Evolutionary conservation across 2,888 invertebrate species (phyloP).

Genomic region (Xiphydria camelus): DNA sequence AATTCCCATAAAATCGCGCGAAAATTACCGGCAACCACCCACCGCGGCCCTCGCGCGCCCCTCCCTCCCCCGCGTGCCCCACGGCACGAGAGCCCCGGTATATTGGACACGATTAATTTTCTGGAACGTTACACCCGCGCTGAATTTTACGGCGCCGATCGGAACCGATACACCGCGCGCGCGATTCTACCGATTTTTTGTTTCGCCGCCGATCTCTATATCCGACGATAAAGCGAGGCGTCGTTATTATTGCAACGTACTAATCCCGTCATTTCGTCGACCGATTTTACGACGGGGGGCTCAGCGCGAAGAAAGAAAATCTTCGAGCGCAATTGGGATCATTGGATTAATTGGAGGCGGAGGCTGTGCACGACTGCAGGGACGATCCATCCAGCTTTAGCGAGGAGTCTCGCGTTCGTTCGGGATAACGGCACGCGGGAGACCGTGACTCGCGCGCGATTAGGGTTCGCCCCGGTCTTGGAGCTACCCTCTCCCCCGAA

Average conservation of each 20-base stretch:
- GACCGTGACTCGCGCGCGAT: conserved; percentile 35
- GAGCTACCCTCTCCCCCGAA: conserved; percentile 4
- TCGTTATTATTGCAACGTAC: too few species aligned
- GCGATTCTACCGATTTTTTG: not conserved
- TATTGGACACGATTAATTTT: conserved; percentile 54
- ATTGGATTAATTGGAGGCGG: too few species aligned
- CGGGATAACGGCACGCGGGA: conserved; percentile 43
- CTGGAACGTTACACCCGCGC: conserved; percentile 48
- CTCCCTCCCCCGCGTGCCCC: conserved; percentile 12
- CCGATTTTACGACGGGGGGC: too few species aligned
- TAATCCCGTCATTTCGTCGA: too few species aligned
- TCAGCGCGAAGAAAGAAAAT: too few species aligned
- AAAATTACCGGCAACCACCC: conserved; percentile 48
- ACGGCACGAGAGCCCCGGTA: conserved; percentile 25
- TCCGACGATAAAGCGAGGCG: too few species aligned
- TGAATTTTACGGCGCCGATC: conserved; percentile 24
- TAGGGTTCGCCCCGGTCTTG: too few species aligned
- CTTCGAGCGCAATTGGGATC: too few species aligned
- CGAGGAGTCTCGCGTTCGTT: conserved; percentile 28
- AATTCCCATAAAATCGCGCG: conserved; percentile 58
- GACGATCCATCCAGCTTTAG: too few species aligned
- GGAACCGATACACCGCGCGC: too few species aligned
- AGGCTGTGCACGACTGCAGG: too few species aligned
- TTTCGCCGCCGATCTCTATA: too few species aligned
- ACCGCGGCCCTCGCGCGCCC: conserved; percentile 8